These are phyloP conservation scores for Meloidogyne floridensis DNA, from an alignment of 1,140 invertebrate genomes.

Conservation along the genomic window DNA sequence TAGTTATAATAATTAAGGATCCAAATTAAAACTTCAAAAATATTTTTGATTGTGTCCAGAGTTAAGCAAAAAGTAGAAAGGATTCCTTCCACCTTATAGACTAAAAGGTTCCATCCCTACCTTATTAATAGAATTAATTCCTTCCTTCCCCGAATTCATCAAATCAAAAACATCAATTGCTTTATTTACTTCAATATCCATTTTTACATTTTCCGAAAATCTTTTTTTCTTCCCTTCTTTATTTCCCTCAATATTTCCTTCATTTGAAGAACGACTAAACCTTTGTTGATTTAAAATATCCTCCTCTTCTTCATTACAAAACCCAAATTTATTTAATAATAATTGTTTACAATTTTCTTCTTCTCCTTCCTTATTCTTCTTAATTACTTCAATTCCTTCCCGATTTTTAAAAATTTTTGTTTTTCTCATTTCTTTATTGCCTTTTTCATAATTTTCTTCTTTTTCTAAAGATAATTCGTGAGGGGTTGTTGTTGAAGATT, in stretches of 20 bases:
- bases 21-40: too few species aligned
- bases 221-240: background rate
- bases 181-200: constrained; percentile 19
- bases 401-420: constrained; percentile 2
- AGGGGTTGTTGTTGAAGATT: background rate
- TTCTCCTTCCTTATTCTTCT: constrained; percentile 5
- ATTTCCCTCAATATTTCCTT: background rate
- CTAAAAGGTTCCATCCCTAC: background rate
- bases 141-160: background rate
- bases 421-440: background rate
- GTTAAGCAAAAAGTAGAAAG: too few species aligned
- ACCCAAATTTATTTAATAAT: background rate
- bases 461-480: background rate
- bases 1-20: too few species aligned
- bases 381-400: background rate
- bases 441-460: constrained; percentile 6
- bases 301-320: background rate
- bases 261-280: background rate
- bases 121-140: background rate
- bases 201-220: background rate
- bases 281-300: background rate
- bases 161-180: constrained; percentile 18
- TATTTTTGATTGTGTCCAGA: too few species aligned
- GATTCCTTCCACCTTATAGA: too few species aligned
- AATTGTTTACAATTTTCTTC: background rate